These are phyloP conservation scores for Hydropsyche betteni DNA, from an alignment of 2,888 invertebrate species.

Conservation along the genomic window DNA sequence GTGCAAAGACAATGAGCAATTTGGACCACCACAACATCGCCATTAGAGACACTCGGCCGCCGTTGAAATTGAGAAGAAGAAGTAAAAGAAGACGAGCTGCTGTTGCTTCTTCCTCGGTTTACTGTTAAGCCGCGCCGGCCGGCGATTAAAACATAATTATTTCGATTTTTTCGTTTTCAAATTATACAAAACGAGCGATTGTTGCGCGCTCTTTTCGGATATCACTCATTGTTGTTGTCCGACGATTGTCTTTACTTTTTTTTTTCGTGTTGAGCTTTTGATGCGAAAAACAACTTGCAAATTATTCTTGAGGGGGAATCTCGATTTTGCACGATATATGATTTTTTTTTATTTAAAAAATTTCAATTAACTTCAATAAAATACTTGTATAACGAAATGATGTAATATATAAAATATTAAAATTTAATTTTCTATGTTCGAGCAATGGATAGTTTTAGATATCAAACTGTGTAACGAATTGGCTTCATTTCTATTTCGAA, in stretches of 20 bases:
- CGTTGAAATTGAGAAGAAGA: no score
- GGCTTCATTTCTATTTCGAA: no score
- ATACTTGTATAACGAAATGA: no score
- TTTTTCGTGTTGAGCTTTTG: not conserved
- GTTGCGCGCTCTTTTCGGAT: slow-evolving; percentile 17
- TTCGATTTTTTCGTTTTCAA: slow-evolving; percentile 5
- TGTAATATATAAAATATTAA: no score
- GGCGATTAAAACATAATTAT: slow-evolving; percentile 35
- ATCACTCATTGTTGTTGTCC: slow-evolving; percentile 1
- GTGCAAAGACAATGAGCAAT: slow-evolving; percentile 24
- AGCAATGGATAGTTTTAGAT: no score
- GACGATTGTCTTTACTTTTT: no score
- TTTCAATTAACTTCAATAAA: no score
- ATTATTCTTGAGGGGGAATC: not conserved
- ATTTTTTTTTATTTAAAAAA: no score
- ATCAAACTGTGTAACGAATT: no score
- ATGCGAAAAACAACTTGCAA: not conserved
- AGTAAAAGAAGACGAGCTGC: no score
- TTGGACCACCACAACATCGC: slow-evolving; percentile 12
- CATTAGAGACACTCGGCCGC: not conserved
- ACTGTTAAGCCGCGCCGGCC: not conserved
- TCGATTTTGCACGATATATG: no score
- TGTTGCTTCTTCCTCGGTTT: not conserved
- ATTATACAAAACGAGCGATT: slow-evolving; percentile 31
- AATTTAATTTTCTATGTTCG: no score